Percentiles rank a stretch among this genome's conserved stretches.
Conservation (phyloP, 53 echinoderm and acorn worm genomes). For the Actinopyga echinites region DNA sequence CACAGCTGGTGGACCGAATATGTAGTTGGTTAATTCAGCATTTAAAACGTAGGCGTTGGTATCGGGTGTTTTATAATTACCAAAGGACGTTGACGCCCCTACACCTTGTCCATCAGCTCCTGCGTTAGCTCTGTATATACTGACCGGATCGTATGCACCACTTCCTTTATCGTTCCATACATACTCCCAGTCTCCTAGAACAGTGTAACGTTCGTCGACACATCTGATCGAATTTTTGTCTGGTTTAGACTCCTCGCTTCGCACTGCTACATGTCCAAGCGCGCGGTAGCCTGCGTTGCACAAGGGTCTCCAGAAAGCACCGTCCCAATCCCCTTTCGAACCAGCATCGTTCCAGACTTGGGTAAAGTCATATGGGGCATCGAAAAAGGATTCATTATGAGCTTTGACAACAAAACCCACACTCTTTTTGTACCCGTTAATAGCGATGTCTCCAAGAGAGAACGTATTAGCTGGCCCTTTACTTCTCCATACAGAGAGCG, state of each 20-base stretch:
- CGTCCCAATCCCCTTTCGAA: background rate
- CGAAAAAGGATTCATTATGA: background rate
- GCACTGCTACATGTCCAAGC: background rate
- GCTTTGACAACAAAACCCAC: background rate
- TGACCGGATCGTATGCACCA: background rate
- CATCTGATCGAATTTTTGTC: background rate
- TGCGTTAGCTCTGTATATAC: background rate
- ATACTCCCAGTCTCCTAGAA: background rate
- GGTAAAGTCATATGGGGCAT: background rate
- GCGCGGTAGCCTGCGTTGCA: background rate
- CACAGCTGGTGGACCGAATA: background rate
- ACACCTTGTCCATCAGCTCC: too few relatives aligned
- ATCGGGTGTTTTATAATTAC: too few relatives aligned
- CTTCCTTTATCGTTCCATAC: conserved; percentile 1
- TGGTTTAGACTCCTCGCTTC: background rate
- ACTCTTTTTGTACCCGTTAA: background rate
- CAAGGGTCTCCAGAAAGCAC: background rate
- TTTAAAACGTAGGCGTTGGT: background rate
- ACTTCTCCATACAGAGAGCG: background rate
- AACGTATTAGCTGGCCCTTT: background rate
- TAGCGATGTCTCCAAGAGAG: background rate
- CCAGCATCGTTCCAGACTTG: background rate
- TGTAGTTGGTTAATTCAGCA: background rate
- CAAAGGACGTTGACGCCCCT: too few relatives aligned
- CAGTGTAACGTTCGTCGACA: background rate